Evolutionary conservation across 2,888 invertebrate genomes (phyloP).

Genomic region (Ophraella communa): DNA sequence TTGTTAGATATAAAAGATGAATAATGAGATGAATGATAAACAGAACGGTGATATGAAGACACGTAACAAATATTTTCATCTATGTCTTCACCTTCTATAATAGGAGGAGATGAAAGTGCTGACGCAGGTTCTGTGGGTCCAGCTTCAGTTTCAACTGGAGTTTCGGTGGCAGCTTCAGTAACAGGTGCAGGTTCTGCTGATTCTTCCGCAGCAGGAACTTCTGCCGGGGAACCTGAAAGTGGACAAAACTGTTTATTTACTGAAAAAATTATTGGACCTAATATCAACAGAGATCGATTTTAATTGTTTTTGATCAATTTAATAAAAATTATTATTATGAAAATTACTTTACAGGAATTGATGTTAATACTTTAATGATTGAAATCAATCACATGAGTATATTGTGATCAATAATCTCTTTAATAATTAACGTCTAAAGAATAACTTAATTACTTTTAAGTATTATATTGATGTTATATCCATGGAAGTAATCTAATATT

Average conservation of each 20-base stretch:
- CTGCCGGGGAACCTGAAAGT: conserved; percentile 44
- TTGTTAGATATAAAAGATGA: conserved; percentile 23
- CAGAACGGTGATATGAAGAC: conserved; percentile 29
- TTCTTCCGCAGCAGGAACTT: conserved; percentile 50
- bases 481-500: too few species aligned
- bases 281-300: too few species aligned
- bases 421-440: too few species aligned
- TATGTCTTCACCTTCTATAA: conserved; percentile 38
- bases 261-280: too few species aligned
- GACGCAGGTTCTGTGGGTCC: conserved; percentile 36
- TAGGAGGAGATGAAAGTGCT: conserved; percentile 30
- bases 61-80: conserved; percentile 19
- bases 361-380: too few species aligned
- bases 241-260: neutral
- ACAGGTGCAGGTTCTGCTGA: conserved; percentile 38
- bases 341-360: too few species aligned
- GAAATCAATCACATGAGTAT: too few species aligned
- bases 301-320: too few species aligned
- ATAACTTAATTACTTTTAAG: too few species aligned
- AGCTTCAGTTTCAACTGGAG: conserved; percentile 45
- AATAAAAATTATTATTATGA: too few species aligned
- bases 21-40: conserved; percentile 32
- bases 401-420: too few species aligned
- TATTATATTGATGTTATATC: too few species aligned
- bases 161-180: conserved; percentile 38